Base-by-base conservation (phyloP, 2,888 invertebrate genomes). In the Clitarchus hookeri region DNA sequence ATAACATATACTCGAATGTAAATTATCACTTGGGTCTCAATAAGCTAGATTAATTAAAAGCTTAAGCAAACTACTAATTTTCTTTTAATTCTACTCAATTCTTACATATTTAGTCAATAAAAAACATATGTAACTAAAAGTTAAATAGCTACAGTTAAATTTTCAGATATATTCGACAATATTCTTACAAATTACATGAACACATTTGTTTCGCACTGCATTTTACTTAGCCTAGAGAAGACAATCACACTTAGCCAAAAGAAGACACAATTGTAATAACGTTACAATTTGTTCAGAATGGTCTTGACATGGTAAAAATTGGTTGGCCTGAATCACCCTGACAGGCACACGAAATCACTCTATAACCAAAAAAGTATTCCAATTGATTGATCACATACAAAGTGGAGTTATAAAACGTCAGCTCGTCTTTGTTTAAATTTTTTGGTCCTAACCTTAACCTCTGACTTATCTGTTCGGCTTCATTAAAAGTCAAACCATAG, bases 331-430 rank as follows among this genome's bases (percentile, higher is more conserved):
- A 86, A 25, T 88, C 87, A n/a, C 89, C 88, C 84, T 88, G 88
- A 84, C 88, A 87, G 23, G 88, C 87, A 87, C 88, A 88, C 12
- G 87, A 86, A 78, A 88, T 84, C 4, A 89, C 89, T 87, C 88
- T 85, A 84, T 89, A 89, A 0, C 89, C 89, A 27, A 89, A 88
- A 84, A 88, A 87, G 84, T 89, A 89, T 85, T 89, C 89, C 83
- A 89, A 83, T 87, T 89, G 89, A 86, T 89, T 89, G 83, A 89
- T 88, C 8, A 89, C 88, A 86, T 88, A 89, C 84, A 89, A 88
- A n/a, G 88, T 88, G 27, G 89, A 89, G 84, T 89, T 89, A 85
- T 89, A 89, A 54, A 89, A 88, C 8, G 88, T 88, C 6, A 89
- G 86, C 87, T 89, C 89, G 44, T 88, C 88, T 82, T 88, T 88